Percentiles rank a stretch among this genome's conserved stretches.
phyloP scores from a whole-genome alignment of 2,113 vertebrate species.

The Arothron firmamentum region DNA sequence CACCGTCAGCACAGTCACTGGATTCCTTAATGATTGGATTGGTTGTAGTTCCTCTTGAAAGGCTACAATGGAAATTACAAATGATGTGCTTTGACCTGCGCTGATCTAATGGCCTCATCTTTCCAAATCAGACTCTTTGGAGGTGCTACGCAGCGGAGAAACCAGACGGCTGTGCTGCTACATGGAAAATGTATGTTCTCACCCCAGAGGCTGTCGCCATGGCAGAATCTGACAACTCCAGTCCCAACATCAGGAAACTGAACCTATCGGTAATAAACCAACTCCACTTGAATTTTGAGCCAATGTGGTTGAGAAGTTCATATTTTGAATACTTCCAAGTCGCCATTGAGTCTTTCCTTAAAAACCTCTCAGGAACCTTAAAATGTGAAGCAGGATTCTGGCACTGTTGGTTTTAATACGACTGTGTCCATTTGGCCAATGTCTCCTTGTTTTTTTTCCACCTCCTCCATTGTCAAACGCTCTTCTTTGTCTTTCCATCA shows the following conservation, averaged over 20 bases:
- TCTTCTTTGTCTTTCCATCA: background rate
- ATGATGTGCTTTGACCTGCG: background rate
- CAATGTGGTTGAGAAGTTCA: background rate
- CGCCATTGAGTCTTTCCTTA: background rate
- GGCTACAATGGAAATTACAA: background rate
- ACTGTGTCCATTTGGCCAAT: background rate
- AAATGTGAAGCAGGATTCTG: background rate
- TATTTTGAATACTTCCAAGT: background rate
- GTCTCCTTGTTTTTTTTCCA: background rate
- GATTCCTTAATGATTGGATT: background rate
- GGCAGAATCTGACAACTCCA: constrained; percentile 66
- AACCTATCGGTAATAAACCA: constrained; percentile 68
- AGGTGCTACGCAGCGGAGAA: constrained; percentile 87
- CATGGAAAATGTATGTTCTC: constrained; percentile 85
- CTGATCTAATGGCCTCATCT: background rate
- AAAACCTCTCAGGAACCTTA: background rate
- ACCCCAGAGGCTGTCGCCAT: constrained; percentile 57
- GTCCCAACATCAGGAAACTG: constrained; percentile 74
- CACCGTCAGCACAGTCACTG: no score
- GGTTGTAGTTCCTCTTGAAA: background rate
- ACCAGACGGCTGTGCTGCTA: constrained; percentile 74
- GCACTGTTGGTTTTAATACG: background rate
- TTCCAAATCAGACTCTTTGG: constrained; percentile 79
- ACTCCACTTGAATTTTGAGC: background rate
- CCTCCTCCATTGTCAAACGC: background rate